Evolutionary conservation across 2,888 invertebrate species (phyloP), one percentile per base, ranked within the genome.

Genomic region (Tuberolachnus salignus): DNA sequence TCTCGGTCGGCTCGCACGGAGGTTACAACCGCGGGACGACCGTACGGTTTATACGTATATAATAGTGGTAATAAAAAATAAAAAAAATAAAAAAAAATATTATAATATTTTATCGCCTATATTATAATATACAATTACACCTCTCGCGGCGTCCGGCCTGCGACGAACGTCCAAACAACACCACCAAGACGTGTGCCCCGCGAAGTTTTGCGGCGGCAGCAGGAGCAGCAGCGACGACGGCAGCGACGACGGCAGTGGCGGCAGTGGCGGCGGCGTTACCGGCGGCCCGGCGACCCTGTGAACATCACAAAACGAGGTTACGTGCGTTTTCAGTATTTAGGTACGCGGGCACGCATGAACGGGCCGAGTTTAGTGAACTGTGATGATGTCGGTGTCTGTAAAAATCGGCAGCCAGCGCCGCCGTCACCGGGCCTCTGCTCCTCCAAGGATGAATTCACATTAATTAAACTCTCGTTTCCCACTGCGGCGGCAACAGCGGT

Each of bases 381-480:
- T 64, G 64, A 23, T 34, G 55, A 34, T 46, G 34, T 61, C 11
- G 51, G 34, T 16, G 74, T 46, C 53, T 44, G 57, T 59, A 78
- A 78, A 67, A 78, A 78, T 67, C 67, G 75, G 61, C 64, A 64
- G 57, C 57, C 67, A 21, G 13, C 66, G 34, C 21, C 63, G 66
- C 49, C 71, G 72, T 49, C 72, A 49, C 63, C 75, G 75, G 59
- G 75, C 10, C 14, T n/a, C n/a, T n/a, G 67, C 67, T 78, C 75
- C 67, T 67, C 75, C 75, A 78, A 78, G 75, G 75, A 78, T 67
- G 75, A 78, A 59, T 78, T 78, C 67, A 67, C 67, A 78, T 78
- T 78, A 78, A 78, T 67, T 67, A 78, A 78, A 78, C 67, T 78
- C 75, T 78, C 75, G 57, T 66, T 75, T 64, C 75, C 66, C 75